phyloP scores from a whole-genome alignment of 2,888 invertebrate species.

The Phoenoteleia sp. region DNA sequence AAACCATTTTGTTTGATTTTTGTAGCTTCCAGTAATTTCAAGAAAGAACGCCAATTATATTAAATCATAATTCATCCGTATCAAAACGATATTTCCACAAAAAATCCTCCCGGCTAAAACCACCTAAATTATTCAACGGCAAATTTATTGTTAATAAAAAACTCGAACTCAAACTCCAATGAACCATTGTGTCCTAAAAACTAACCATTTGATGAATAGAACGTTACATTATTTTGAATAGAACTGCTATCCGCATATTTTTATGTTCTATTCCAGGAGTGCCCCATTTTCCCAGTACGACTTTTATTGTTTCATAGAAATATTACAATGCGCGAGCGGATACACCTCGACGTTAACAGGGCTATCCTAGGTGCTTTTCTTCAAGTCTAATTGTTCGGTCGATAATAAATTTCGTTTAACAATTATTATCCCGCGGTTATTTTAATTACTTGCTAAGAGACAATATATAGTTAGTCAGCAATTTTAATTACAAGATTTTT shows the following conservation, averaged over 20 bases:
- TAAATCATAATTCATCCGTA: too few species aligned
- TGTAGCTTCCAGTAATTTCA: too few species aligned
- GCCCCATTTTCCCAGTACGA: slow-evolving; percentile 20
- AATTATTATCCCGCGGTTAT: not conserved
- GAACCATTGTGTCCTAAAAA: not conserved
- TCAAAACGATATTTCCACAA: too few species aligned
- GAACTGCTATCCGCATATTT: slow-evolving; percentile 21
- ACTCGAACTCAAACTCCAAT: too few species aligned
- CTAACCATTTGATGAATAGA: not conserved
- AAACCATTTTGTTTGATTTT: too few species aligned
- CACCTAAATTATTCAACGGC: not conserved
- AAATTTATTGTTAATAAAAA: not conserved
- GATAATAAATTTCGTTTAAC: not conserved
- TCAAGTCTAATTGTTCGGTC: not conserved
- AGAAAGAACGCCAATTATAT: too few species aligned
- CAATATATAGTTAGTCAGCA: not conserved
- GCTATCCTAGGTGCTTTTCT: not conserved
- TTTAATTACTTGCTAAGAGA: not conserved
- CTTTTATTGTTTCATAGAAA: slow-evolving; percentile 28
- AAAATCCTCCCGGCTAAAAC: too few species aligned
- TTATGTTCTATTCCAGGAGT: slow-evolving; percentile 10
- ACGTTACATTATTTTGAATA: slow-evolving; percentile 18
- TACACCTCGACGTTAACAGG: not conserved
- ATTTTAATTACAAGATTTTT: too few species aligned
- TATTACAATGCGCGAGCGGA: slow-evolving; percentile 8